Evolutionary conservation across 1,140 invertebrate species (phyloP), one percentile per base, ranked within the genome.

Genomic region (Uloborus diversus): DNA sequence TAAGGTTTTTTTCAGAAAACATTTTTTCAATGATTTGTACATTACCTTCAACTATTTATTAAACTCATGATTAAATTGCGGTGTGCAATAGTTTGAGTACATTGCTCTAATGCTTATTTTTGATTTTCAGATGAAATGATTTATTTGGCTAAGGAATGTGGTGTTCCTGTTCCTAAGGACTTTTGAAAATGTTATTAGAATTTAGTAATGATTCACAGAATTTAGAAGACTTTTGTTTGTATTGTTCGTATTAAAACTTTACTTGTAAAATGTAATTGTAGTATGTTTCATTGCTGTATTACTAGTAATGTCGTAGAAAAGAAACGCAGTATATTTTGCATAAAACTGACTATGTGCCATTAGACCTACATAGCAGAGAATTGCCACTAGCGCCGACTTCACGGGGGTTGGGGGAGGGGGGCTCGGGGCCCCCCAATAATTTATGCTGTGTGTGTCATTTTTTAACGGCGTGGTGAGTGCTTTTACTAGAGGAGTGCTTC

Each of bases 51-150:
- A 1, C 9, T 20, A 53, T 9, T 56, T 56, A 11, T 17, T 2
- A 20, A 56, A 56, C n/a, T 56, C 1, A 20, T 65, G 20, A 9
- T 1, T 42, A 42, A 25, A 23, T 4, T n/a, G 49, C 9, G 17
- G 7, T 28, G 0, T 37, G 13, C 5, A 23, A 14, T 28, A 1
- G 3, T 13, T 51, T 1, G 14, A 49, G 3, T 68, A 4, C 5
- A 30, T 61, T 42, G 14, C n/a, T 37, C 7, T 64, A n/a, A 1
- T 65, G 17, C 17, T 57, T 70, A 0, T 17, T 20, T 73, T 47
- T 49, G n/a, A 59, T 64, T 75, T 64, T n/a, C 47, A 75, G 71
- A 53, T 3, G 71, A 75, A 27, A 62, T 75, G 57, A 7, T 75
- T 9, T n/a, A 14, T 33, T 59, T 75, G 33, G 71, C 71, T 51